Base-by-base conservation (phyloP, 2,113 vertebrate species). In the Cavia porcellus region DNA sequence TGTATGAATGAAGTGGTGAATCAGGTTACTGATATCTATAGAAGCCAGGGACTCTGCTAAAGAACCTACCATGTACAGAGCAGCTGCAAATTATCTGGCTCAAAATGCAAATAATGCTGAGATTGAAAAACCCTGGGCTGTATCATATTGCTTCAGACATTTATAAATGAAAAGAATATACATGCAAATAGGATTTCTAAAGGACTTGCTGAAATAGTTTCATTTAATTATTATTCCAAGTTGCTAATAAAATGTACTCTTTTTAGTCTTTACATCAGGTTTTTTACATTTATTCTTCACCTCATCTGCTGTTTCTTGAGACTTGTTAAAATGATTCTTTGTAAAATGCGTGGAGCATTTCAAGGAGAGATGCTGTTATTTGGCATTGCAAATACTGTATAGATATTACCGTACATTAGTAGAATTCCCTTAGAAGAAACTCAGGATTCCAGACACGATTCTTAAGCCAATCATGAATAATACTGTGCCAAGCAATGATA, bases 331-430 rank as follows among this genome's bases (percentile, higher is more conserved):
- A 72, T 68, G 25, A 12, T 38, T 95, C 25, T 95, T 95, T 66
- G 75, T 61, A 88, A 94, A 81, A 87, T 42, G 38, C 19, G 72
- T 30, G 24, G 38, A 89, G 28, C 32, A 55, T 91, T 92, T 96
- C 94, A 95, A 96, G 91, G 85, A 87, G 87, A 96, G 82, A 89
- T 45, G 86, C 62, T 81, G 20, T 55, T 86, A 75, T 70, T 45
- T 20, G 17, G 62, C 66, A 32, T 77, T 92, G 25, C 42, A 94
- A 66, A 96, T 88, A 83, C 42, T 42, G 10, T 35, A 47, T 84
- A 59, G 32, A 83, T 59, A 22, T 61, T 95, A 80, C 55, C 35
- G 11, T 91, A 3, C 28, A 38, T 77, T 89, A 95, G 77, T 57
- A 55, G 57, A 96, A 85, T 79, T 90, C 57, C 77, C 90, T 70